Conservation (phyloP, 2,113 vertebrate species). For the Leptodactylus fuscus region DNA sequence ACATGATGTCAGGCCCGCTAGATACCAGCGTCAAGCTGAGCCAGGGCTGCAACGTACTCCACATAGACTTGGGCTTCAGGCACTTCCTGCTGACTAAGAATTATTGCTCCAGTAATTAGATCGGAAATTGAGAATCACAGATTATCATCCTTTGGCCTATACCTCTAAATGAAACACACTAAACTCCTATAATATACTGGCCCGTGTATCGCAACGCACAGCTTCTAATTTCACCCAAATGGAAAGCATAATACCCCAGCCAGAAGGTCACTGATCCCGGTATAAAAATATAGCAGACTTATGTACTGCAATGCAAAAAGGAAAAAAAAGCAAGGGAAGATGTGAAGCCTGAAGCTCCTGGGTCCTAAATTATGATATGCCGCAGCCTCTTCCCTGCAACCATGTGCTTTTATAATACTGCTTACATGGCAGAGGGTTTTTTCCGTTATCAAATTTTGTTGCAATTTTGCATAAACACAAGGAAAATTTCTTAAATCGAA, state of each 20-base stretch:
- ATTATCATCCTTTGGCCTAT: conserved; percentile 15
- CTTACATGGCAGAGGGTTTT: too few species aligned
- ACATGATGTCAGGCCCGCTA: not conserved
- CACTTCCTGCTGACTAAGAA: not conserved
- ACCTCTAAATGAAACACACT: not conserved
- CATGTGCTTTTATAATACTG: too few species aligned
- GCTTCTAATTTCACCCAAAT: not conserved
- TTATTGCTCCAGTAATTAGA: not conserved
- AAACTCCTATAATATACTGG: not conserved
- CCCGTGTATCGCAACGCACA: not conserved
- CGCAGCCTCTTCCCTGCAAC: too few species aligned
- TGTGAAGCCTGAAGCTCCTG: not conserved
- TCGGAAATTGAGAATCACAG: not conserved
- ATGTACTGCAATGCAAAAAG: not conserved
- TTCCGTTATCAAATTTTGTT: too few species aligned
- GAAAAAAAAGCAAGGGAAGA: too few species aligned
- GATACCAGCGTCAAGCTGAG: not conserved
- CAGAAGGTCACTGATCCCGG: not conserved
- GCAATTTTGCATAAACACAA: too few species aligned
- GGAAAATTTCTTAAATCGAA: too few species aligned
- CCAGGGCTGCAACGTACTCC: not conserved
- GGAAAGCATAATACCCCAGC: not conserved
- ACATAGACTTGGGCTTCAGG: not conserved
- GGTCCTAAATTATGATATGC: too few species aligned
- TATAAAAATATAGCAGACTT: not conserved